phyloP scores from a whole-genome alignment of 2,797 vertebrate species.

The Propithecus perrieri region DNA sequence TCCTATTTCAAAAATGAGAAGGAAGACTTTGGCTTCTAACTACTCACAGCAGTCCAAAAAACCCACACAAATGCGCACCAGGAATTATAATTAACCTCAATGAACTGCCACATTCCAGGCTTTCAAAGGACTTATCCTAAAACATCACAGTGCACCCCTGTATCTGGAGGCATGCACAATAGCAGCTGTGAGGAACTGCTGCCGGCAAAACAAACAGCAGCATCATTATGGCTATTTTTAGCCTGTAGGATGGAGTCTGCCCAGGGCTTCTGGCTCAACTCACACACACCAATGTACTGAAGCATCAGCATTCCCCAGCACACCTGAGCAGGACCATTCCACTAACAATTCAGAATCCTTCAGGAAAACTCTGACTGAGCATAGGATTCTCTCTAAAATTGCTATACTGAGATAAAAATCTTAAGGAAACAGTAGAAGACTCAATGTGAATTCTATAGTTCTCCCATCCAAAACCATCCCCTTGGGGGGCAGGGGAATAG shows the following conservation, averaged over 20 bases:
- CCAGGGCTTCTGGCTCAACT: not conserved
- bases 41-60: not conserved
- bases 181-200: constrained; percentile 62
- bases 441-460: not conserved
- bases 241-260: not conserved
- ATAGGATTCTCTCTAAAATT: constrained; percentile 19
- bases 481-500: not conserved
- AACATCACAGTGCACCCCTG: not conserved
- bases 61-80: not conserved
- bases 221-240: constrained; percentile 65
- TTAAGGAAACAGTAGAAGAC: constrained; percentile 14
- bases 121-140: constrained; percentile 35
- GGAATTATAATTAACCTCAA: constrained; percentile 46
- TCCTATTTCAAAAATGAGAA: not conserved
- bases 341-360: not conserved
- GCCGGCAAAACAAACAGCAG: constrained; percentile 59
- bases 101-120: not conserved
- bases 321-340: not conserved
- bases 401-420: not conserved
- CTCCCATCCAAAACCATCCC: not conserved
- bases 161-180: not conserved
- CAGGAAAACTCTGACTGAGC: constrained; percentile 33
- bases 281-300: not conserved
- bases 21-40: not conserved
- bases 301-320: not conserved